Base-by-base conservation (phyloP, 2,113 vertebrate species). In the Delphinapterus leucas region DNA sequence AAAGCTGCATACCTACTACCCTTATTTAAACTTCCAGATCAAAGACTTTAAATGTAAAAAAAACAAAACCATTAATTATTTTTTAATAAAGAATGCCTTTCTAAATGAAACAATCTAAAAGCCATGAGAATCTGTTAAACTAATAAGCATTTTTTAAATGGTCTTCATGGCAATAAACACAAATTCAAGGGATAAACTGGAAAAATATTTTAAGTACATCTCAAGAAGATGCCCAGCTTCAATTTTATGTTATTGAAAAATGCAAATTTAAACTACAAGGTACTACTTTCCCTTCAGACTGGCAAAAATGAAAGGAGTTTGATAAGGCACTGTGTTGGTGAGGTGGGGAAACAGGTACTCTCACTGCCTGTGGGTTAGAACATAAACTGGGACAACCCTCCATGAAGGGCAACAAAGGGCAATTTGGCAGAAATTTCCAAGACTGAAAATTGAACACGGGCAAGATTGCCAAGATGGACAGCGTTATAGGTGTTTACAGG, bases 231-330 rank as follows among this genome's bases (percentile, higher is more conserved):
- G 31, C 8, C 23, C 31, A 76, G 23, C 26, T 87, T 79, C 83
- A 68, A 74, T 67, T 70, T 84, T 79, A 94, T 74, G 80, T 71
- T 21, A 82, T 7, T 76, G 44, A 38, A 71, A 97, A 96, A 91
- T 53, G 8, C n/a, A 70, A 26, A 80, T 63, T 89, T 85, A 68
- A 90, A 85, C 60, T 47, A 49, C 31, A n/a, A 41, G 6, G 17
- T 67, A 14, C 17, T 70, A 36, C 41, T 85, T 90, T 70, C 84
- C 31, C 60, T 81, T 84, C 90, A 49, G 44, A 41, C 21, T 36
- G 71, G 31, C 28, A 90, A 77, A 79, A 95, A 44, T 26, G 2
- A 14, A 61, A 79, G 1, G 12, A 76, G 13, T 74, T 17, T 67
- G 36, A 31, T 5, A 85, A 77, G 36, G 47, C 15, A 36, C 26